A percentile compares a stretch with the other conserved stretches of the same genome.
Conservation (phyloP, 2,888 invertebrate species). For the Drosophila siamana region DNA sequence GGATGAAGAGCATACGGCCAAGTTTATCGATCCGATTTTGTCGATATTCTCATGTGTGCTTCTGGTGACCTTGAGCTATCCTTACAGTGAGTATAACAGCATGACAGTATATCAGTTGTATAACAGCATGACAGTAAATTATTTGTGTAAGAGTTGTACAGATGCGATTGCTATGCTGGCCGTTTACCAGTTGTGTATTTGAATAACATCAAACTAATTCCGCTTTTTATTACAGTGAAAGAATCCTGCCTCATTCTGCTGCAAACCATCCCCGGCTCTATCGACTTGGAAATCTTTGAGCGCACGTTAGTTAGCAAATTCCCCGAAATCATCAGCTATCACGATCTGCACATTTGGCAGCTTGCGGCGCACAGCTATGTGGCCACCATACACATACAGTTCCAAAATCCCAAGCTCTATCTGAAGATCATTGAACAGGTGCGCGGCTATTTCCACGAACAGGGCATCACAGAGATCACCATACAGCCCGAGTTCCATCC, state of each 20-base stretch:
- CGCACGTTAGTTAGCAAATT: conserved; percentile 88
- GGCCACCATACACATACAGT: conserved; percentile 93
- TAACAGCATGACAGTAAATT: too few relatives aligned
- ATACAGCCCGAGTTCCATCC: conserved; percentile 93
- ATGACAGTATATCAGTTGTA: background rate
- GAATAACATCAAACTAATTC: background rate
- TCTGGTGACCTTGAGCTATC: conserved; percentile 91
- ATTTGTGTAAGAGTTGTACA: too few relatives aligned
- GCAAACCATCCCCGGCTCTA: conserved; percentile 96
- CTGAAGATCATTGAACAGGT: conserved; percentile 88
- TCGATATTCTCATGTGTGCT: conserved; percentile 91
- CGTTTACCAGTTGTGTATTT: too few relatives aligned
- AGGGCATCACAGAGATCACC: conserved; percentile 93
- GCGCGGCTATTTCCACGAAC: conserved; percentile 90
- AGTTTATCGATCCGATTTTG: conserved; percentile 90
- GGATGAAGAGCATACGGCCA: conserved; percentile 87
- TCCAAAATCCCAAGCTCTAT: conserved; percentile 88
- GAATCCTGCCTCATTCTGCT: conserved; percentile 95
- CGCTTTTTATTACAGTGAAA: conserved; percentile 89
- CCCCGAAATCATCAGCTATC: conserved; percentile 91
- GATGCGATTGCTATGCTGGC: too few relatives aligned
- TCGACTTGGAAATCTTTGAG: conserved; percentile 91
- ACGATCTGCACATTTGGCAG: conserved; percentile 96
- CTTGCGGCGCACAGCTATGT: conserved; percentile 92
- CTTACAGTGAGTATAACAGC: conserved; percentile 90